Conservation (phyloP, 23 tunicate species). For the Styela clava region DNA sequence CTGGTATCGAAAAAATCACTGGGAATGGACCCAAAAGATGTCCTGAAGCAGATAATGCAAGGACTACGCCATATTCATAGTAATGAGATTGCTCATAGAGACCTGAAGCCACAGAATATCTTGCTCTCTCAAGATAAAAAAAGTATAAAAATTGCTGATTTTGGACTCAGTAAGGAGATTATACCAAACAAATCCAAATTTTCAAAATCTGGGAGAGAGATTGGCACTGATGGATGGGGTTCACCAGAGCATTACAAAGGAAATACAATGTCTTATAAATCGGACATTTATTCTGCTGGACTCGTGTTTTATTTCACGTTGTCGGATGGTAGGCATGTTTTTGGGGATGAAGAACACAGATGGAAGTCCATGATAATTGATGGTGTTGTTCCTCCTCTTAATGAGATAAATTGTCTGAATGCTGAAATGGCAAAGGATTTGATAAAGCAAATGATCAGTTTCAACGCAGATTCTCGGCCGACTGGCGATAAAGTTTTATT, state of each 20-base stretch:
- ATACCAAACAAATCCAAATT: background rate
- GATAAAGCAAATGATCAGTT: background rate
- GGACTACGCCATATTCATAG: background rate
- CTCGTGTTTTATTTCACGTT: background rate
- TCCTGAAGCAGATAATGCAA: background rate
- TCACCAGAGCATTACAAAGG: slow-evolving; percentile 7
- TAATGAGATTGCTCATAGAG: background rate
- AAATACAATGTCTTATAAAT: background rate
- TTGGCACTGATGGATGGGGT: slow-evolving; percentile 10
- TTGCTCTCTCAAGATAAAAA: background rate
- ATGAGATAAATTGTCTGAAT: background rate
- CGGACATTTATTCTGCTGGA: slow-evolving; percentile 10
- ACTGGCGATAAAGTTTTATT: background rate
- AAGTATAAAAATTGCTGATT: slow-evolving; percentile 3
- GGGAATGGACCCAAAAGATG: background rate
- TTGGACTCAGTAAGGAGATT: background rate
- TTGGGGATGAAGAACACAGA: background rate
- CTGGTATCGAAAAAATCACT: background rate
- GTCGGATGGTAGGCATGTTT: background rate
- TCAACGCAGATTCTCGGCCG: background rate
- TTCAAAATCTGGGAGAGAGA: background rate
- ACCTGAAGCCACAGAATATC: slow-evolving; percentile 7
- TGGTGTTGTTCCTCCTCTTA: background rate
- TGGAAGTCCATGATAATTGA: background rate
- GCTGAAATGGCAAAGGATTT: background rate